Evolutionary conservation across 2,888 invertebrate species (phyloP).

Genomic region (Bhutanitis thaidina): DNA sequence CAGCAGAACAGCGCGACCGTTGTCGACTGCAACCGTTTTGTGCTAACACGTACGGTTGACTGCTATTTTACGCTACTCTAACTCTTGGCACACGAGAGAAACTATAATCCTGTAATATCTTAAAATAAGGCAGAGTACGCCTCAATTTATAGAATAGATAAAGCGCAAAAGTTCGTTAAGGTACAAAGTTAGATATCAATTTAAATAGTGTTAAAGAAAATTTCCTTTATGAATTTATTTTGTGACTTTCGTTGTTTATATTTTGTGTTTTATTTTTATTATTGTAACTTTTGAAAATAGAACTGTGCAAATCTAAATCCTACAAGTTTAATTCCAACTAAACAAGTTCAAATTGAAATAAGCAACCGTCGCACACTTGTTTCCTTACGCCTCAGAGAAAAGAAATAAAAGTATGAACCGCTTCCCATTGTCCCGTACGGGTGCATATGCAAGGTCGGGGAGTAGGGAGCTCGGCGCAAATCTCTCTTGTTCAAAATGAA

Average conservation of each 20-base stretch:
- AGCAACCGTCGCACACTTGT: conserved; percentile 63
- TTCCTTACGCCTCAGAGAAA: conserved; percentile 55
- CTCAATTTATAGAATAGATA: conserved; percentile 24
- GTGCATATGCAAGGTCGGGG: conserved; percentile 56
- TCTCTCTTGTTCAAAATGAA: conserved; percentile 67
- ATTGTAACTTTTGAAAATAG: conserved; percentile 37
- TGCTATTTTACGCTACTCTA: conserved; percentile 34
- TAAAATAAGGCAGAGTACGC: conserved; percentile 27
- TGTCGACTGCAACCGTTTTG: conserved; percentile 43
- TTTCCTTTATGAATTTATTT: neutral
- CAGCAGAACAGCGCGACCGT: conserved; percentile 54
- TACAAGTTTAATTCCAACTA: conserved; percentile 60
- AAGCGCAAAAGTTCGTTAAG: conserved; percentile 10
- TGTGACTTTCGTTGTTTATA: neutral
- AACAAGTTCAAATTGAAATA: conserved; percentile 70
- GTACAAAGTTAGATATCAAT: neutral
- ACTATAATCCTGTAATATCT: conserved; percentile 26
- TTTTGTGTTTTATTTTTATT: no score
- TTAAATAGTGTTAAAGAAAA: neutral
- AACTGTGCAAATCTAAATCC: conserved; percentile 56
- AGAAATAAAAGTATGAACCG: conserved; percentile 50
- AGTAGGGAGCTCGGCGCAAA: conserved; percentile 40
- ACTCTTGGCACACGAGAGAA: conserved; percentile 49
- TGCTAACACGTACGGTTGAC: conserved; percentile 45
- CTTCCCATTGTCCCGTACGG: conserved; percentile 36